phyloP scores from a whole-genome alignment of 2,888 invertebrate genomes.

The Chalcis sispes region DNA sequence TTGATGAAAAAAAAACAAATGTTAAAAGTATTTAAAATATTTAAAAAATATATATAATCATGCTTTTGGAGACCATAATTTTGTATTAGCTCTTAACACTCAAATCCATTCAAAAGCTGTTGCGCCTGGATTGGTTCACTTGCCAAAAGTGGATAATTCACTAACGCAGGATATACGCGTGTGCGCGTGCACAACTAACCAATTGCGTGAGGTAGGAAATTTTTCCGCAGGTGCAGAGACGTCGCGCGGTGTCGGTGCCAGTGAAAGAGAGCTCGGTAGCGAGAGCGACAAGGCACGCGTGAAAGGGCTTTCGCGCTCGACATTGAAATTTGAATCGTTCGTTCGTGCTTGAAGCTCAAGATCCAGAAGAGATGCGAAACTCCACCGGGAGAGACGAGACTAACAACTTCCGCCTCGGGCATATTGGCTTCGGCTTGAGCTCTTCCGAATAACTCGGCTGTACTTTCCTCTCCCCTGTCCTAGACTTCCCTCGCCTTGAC shows the following conservation, averaged over 20 bases:
- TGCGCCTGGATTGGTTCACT: too few species aligned
- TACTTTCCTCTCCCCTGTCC: constrained; percentile 27
- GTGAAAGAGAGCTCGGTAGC: neutral
- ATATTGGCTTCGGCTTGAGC: constrained; percentile 61
- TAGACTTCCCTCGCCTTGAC: neutral
- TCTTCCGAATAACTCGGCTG: constrained; percentile 56
- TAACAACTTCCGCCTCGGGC: constrained; percentile 65
- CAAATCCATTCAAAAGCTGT: too few species aligned
- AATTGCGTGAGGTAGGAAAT: neutral
- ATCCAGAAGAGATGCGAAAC: constrained; percentile 59
- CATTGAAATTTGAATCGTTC: constrained; percentile 58
- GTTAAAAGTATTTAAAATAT: too few species aligned
- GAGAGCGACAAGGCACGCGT: constrained; percentile 12
- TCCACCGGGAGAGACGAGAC: constrained; percentile 60
- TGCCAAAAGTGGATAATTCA: constrained; percentile 48
- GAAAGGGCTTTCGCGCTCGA: constrained; percentile 44
- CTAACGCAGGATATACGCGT: neutral
- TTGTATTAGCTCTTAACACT: too few species aligned
- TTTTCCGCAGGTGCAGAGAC: too few species aligned
- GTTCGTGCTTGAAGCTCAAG: constrained; percentile 52
- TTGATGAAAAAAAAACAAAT: too few species aligned
- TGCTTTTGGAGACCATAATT: too few species aligned
- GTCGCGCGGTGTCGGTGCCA: too few species aligned
- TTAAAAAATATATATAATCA: too few species aligned
- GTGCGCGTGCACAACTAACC: neutral